Evolutionary conservation across 1,140 invertebrate species (phyloP), one percentile per base, ranked within the genome.

Genomic region (Paralvinella palmiformis): DNA sequence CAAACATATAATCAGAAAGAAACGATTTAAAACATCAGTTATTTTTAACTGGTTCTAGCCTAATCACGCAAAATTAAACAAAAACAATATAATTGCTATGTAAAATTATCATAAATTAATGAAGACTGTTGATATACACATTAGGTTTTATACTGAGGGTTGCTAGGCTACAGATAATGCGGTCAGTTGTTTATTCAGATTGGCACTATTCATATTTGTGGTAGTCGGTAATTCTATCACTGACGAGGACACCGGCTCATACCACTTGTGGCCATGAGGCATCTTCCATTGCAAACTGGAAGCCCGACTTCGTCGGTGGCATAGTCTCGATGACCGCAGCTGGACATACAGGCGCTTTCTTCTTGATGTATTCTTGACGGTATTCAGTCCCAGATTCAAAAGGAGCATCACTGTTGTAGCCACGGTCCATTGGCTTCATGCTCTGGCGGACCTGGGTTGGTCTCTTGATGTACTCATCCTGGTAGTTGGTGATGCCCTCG

Each of bases 361-460:
- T 81, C 15, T 67, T 69, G 7, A 71, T 72, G 69, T 72, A 81
- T 61, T 80, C 79, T 36, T 68, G 72, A 29, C 76, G 63, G 69
- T 81, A 81, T 70, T 79, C 77, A 0, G 79, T 81, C 36, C 53
- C 64, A 44, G 71, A 77, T 52, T 81, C 76, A 65, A 81, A 79
- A 50, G 72, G 73, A 20, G 70, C 72, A 44, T 68, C 66, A 44
- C 69, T 72, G 37, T 62, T 57, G 45, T 72, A 59, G 17, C 71
- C 73, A 6, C 62, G 48, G 17, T 70, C 65, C 44, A 68, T 69
- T 50, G 78, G 79, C 63, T 73, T 75, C 64, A 71, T 76, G 65
- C 73, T 75, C 33, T 63, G 61, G 1, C 66, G 55, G 0, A 65
- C 66, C 2, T 65, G 63, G 0, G 68, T 48, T 5, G 66, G 65